Evolutionary conservation across 1,140 invertebrate species (phyloP).

Genomic region (Piezodorus guildinii): DNA sequence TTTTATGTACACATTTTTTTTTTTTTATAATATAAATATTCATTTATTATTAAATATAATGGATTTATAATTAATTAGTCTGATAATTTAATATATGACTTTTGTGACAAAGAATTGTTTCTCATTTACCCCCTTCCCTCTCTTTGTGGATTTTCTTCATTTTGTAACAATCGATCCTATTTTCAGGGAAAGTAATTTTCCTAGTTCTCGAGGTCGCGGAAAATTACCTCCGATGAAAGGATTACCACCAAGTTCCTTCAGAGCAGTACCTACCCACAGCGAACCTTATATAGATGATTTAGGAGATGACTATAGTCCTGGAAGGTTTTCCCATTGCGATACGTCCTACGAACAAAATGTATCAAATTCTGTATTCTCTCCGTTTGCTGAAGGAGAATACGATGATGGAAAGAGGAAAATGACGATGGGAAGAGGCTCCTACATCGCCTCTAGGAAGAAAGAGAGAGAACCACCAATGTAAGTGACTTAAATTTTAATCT

Average conservation of each 20-base stretch:
- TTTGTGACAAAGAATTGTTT: no score
- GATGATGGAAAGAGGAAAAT: neutral
- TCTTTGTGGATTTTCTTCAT: no score
- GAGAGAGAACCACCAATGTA: no score
- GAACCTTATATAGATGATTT: neutral
- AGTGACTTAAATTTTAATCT: no score
- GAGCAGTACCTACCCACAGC: neutral
- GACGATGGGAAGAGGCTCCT: neutral
- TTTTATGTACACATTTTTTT: no score
- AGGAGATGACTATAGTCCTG: neutral
- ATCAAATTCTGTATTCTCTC: neutral
- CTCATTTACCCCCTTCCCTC: no score
- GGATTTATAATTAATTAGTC: no score
- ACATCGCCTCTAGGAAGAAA: neutral
- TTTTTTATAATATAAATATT: no score
- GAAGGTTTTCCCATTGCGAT: neutral
- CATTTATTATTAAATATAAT: no score
- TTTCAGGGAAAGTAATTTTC: neutral
- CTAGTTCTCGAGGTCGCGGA: neutral
- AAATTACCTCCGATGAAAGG: constrained; percentile 4
- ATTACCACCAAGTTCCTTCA: neutral
- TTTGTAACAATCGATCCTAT: neutral
- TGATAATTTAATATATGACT: no score
- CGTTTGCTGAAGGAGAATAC: neutral
- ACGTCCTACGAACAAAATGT: neutral